Conservation (phyloP, 1,140 invertebrate genomes). For the Dendrolimus punctatus region DNA sequence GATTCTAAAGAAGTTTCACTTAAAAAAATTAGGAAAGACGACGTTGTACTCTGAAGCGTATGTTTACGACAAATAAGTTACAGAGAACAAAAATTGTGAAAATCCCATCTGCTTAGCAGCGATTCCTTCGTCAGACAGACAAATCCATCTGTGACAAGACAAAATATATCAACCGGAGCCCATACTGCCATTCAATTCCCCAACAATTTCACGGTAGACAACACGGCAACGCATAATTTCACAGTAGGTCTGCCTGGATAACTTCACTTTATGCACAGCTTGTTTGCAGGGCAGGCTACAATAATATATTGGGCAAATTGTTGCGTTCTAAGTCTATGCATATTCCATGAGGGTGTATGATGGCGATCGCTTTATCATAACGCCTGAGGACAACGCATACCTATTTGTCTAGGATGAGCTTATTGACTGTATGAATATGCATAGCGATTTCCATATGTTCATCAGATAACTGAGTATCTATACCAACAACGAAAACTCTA, state of each 20-base stretch:
- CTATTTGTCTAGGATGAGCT: constrained; percentile 36
- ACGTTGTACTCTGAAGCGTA: too few species aligned
- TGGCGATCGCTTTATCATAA: constrained; percentile 45
- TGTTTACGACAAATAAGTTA: too few species aligned
- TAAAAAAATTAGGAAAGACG: too few species aligned
- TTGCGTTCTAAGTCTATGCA: constrained; percentile 46
- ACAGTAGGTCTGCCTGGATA: constrained; percentile 14
- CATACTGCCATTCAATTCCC: constrained; percentile 1
- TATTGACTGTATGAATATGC: constrained; percentile 22
- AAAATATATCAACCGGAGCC: neutral
- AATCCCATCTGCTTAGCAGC: too few species aligned
- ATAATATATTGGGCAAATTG: constrained; percentile 48
- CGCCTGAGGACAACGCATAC: constrained; percentile 27
- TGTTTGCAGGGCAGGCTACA: constrained; percentile 12
- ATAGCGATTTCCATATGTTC: constrained; percentile 5
- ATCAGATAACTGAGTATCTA: neutral
- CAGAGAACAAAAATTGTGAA: too few species aligned
- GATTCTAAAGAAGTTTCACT: too few species aligned
- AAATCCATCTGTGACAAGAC: too few species aligned
- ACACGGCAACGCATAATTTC: constrained; percentile 6
- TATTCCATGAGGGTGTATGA: constrained; percentile 47
- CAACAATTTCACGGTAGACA: constrained; percentile 3
- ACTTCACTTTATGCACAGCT: constrained; percentile 24
- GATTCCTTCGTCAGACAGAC: too few species aligned
- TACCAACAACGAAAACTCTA: neutral